Conservation (phyloP, 2,888 invertebrate species). For the Nycteola revayana region DNA sequence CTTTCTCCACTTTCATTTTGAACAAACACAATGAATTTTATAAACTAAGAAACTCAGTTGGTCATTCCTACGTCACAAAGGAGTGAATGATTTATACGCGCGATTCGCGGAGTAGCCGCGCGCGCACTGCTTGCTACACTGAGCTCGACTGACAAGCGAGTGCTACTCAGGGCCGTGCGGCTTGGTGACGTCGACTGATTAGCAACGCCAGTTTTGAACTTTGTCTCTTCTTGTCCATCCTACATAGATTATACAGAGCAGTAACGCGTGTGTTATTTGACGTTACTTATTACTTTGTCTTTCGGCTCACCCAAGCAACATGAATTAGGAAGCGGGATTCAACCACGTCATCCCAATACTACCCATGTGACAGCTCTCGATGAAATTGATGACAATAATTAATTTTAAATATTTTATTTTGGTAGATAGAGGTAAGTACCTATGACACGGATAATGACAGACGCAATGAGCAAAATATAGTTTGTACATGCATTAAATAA, state of each 20-base stretch:
- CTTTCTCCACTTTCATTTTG: slow-evolving; percentile 74
- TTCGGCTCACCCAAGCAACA: no score
- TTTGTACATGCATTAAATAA: no score
- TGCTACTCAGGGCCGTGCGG: slow-evolving; percentile 26
- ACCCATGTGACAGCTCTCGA: no score
- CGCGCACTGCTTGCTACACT: slow-evolving; percentile 45
- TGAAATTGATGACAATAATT: no score
- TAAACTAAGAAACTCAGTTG: slow-evolving; percentile 37
- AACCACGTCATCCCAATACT: no score
- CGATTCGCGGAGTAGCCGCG: slow-evolving; percentile 45
- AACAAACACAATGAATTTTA: slow-evolving; percentile 37
- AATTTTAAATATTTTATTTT: no score
- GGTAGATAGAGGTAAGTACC: no score
- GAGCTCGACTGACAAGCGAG: slow-evolving; percentile 29
- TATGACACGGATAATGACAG: no score
- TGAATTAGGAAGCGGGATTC: no score
- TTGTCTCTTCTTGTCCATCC: slow-evolving; percentile 27
- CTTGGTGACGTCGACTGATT: slow-evolving; percentile 40
- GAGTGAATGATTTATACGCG: slow-evolving; percentile 39
- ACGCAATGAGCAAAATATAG: no score
- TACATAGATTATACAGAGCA: slow-evolving; percentile 3
- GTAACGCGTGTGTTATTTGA: no score
- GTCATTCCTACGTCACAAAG: slow-evolving; percentile 72
- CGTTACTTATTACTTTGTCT: no score
- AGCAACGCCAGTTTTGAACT: slow-evolving; percentile 42